Evolutionary conservation across 23 tunicate species (phyloP).

Genomic region (Phallusia fumigata): DNA sequence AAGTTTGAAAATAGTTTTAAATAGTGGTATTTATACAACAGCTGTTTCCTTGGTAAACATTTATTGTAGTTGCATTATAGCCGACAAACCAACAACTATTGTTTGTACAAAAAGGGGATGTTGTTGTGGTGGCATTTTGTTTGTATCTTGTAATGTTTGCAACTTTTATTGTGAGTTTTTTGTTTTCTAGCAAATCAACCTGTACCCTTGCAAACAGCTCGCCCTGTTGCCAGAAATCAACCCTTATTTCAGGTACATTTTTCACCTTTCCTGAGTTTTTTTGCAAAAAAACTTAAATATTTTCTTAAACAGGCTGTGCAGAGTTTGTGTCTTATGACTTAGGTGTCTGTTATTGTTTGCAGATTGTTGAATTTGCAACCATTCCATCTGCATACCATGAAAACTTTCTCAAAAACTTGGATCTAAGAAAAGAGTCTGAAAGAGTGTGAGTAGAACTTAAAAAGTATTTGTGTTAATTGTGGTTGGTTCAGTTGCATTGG

Average conservation of each 20-base stretch:
- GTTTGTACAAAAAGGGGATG: too few species aligned
- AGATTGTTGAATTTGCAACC: constrained; percentile 19
- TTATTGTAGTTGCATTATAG: too few species aligned
- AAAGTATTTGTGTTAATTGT: not conserved
- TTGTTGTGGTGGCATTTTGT: too few species aligned
- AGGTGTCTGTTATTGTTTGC: not conserved
- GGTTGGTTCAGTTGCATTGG: too few species aligned
- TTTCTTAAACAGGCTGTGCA: not conserved
- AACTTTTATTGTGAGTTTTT: too few species aligned
- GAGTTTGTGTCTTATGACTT: not conserved
- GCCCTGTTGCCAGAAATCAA: not conserved
- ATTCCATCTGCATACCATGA: constrained; percentile 21
- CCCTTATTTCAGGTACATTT: not conserved
- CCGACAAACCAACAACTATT: too few species aligned
- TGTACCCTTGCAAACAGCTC: not conserved
- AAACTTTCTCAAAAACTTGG: constrained; percentile 13
- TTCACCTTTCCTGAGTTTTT: not conserved
- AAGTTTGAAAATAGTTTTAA: not conserved
- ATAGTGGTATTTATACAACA: not conserved
- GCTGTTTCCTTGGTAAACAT: not conserved
- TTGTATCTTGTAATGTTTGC: too few species aligned
- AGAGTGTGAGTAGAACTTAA: constrained; percentile 13
- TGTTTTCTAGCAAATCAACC: not conserved
- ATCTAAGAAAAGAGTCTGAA: constrained; percentile 25
- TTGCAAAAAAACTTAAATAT: not conserved